Base-by-base conservation (phyloP, 2,113 vertebrate species). In the Psephotus haematonotus region DNA sequence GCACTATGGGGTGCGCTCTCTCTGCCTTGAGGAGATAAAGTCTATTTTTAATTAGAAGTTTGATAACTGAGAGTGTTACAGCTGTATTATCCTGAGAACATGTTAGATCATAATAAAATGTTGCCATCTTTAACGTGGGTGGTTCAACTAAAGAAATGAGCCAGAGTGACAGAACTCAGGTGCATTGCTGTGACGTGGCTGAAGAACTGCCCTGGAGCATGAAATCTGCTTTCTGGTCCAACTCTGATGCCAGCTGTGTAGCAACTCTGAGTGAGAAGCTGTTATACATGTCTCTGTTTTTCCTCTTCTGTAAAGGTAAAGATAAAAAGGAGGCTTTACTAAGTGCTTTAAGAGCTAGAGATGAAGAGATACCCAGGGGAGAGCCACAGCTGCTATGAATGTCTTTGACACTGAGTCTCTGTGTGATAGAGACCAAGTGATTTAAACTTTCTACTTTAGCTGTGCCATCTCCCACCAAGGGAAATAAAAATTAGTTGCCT, bases 371-470 rank as follows among this genome's bases (percentile, higher is more conserved):
- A 76, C 70, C 13, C 78, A 59, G 49, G 62, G 74, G 59, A 94
- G 37, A 82, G 57, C 25, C 22, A 49, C 63, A 41, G 59, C 28
- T 88, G 65, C 86, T 88, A 65, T 67, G 94, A 95, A 96, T 72
- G 88, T 90, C 92, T 93, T 72, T 90, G 88, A 84, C 57, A 59
- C 89, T 1, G 9, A 41, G 50, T 79, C 69, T 52, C 69, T 82
- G 65, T 13, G 5, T 62, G 92, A 85, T 76, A 82, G 91, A 23
- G 41, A 93, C 43, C 33, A 85, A 92, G 86, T 63, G 77, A 88
- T 93, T 94, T 89, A 77, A 95, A 82, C 80, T 94, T 92, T 76
- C 69, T 96, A 74, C 86, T 87, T 82, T 84, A 86, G 82, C 83
- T 88, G 59, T 63, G 53, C 65, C 41, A 43, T 88, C 49, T 84